Evolutionary conservation across 2,113 vertebrate species (phyloP).

Genomic region (Brachyistius frenatus): DNA sequence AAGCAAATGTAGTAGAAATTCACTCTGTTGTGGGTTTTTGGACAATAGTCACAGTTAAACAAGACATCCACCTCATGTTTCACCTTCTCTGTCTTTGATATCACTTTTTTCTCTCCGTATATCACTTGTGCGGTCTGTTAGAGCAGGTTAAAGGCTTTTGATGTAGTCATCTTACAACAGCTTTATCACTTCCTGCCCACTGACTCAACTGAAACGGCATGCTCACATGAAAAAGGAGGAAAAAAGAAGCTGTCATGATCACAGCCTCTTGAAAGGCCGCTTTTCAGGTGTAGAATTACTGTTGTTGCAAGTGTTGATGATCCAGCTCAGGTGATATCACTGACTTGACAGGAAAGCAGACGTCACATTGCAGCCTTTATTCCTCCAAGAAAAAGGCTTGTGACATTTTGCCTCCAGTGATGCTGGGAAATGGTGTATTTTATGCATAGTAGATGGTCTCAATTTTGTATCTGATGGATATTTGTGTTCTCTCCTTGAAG

Average conservation of each 20-base stretch:
- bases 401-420: slow-evolving; percentile 36
- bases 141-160: slow-evolving; percentile 61
- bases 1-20: slow-evolving; percentile 10
- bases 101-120: slow-evolving; percentile 22
- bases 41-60: slow-evolving; percentile 31
- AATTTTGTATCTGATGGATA: slow-evolving; percentile 15
- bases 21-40: slow-evolving; percentile 35
- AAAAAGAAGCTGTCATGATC: slow-evolving; percentile 47
- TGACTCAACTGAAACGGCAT: slow-evolving; percentile 52
- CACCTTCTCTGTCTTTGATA: slow-evolving; percentile 10
- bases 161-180: slow-evolving; percentile 64
- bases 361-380: slow-evolving; percentile 49
- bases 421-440: slow-evolving; percentile 8
- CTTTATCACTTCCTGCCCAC: slow-evolving; percentile 68
- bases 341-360: slow-evolving; percentile 53
- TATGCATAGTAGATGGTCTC: background rate
- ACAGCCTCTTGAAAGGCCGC: slow-evolving; percentile 56
- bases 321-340: slow-evolving; percentile 62
- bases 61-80: slow-evolving; percentile 43
- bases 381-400: slow-evolving; percentile 37
- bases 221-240: slow-evolving; percentile 64
- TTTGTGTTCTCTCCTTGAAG: slow-evolving; percentile 8
- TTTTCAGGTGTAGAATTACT: slow-evolving; percentile 75
- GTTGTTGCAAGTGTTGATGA: slow-evolving; percentile 54
- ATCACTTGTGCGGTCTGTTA: slow-evolving; percentile 52